phyloP scores from a whole-genome alignment of 2,797 vertebrate species.

The Tamandua tetradactyla region DNA sequence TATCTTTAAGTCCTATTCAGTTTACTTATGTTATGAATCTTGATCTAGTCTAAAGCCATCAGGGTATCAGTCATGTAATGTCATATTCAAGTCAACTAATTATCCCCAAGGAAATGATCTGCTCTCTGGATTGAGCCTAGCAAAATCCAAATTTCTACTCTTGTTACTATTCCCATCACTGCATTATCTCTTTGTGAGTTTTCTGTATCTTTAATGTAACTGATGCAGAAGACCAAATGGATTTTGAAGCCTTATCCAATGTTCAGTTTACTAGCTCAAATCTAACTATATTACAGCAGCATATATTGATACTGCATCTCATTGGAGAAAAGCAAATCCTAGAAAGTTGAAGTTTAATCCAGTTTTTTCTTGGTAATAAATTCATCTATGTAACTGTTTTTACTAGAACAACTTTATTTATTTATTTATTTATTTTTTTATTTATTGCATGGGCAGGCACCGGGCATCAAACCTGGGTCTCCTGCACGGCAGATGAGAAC shows the following conservation, averaged over 20 bases:
- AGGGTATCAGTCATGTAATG: background rate
- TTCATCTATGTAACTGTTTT: background rate
- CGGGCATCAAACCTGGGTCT: too few species aligned
- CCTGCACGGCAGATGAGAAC: too few species aligned
- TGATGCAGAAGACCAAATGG: background rate
- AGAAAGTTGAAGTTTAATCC: background rate
- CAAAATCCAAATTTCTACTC: background rate
- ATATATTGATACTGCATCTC: background rate
- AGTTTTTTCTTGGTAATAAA: background rate
- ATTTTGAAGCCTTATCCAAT: constrained; percentile 18
- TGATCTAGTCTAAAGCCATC: background rate
- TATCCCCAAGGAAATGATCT: background rate
- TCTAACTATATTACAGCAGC: background rate
- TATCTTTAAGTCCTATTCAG: background rate
- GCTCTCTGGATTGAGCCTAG: background rate
- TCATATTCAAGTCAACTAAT: background rate
- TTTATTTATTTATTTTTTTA: too few species aligned
- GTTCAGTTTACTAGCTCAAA: constrained; percentile 55
- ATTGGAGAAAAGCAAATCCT: constrained; percentile 3
- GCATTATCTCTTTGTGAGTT: background rate
- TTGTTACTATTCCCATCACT: background rate
- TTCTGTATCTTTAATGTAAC: background rate
- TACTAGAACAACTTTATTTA: constrained; percentile 25
- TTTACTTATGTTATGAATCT: constrained; percentile 38
- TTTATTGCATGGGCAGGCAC: too few species aligned